Conservation (phyloP, 2,888 invertebrate genomes). For the Embidobia sp. region DNA sequence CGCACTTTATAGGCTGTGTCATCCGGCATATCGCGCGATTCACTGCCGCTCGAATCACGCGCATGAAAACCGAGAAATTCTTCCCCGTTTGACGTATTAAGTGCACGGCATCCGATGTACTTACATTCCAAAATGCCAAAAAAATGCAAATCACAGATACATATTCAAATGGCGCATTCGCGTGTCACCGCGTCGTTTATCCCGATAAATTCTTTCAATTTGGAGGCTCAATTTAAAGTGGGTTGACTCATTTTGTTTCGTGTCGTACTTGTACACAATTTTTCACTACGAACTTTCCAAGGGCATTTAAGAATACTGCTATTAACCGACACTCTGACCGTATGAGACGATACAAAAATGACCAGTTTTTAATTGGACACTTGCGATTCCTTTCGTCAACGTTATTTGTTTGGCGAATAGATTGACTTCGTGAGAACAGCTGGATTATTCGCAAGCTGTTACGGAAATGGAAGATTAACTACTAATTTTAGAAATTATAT, state of each 20-base stretch:
- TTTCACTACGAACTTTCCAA: too few species aligned
- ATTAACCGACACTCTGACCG: too few species aligned
- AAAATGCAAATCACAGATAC: constrained; percentile 54
- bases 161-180: constrained; percentile 46
- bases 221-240: constrained; percentile 14
- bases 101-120: constrained; percentile 25
- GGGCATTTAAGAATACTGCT: too few species aligned
- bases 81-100: constrained; percentile 46
- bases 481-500: constrained; percentile 13
- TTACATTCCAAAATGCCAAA: constrained; percentile 38
- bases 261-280: neutral
- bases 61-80: constrained; percentile 35
- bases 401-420: too few species aligned
- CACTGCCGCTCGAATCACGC: constrained; percentile 18
- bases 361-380: too few species aligned
- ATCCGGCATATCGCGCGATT: constrained; percentile 55
- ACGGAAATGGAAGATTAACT: constrained; percentile 1
- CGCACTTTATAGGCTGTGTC: constrained; percentile 58
- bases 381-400: too few species aligned
- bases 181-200: constrained; percentile 44
- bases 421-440: neutral
- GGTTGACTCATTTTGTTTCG: constrained; percentile 12
- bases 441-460: neutral
- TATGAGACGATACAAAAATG: too few species aligned
- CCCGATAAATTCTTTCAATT: constrained; percentile 31